These are phyloP conservation scores for Brachypterus glaber DNA, from an alignment of 2,888 invertebrate genomes.

Conservation along the genomic window DNA sequence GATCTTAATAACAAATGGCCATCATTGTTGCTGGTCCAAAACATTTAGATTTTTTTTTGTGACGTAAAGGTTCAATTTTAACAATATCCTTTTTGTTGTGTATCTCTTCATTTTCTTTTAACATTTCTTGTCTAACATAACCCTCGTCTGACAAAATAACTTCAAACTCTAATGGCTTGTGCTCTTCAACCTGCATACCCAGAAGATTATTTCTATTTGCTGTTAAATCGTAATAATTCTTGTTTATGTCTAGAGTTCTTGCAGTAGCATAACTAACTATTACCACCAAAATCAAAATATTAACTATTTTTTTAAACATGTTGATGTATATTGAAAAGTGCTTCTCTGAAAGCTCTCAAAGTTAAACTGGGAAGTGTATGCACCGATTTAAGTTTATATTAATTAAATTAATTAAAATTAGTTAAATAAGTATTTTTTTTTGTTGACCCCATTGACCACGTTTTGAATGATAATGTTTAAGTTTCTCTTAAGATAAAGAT, in stretches of 20 bases:
- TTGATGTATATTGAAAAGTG: too few relatives aligned
- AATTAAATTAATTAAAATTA: neutral
- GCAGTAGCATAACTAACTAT: neutral
- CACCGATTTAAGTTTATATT: too few relatives aligned
- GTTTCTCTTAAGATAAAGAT: neutral
- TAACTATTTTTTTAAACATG: too few relatives aligned
- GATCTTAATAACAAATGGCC: conserved; percentile 11
- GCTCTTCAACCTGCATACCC: neutral
- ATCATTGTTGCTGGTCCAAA: conserved; percentile 11
- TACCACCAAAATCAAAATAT: too few relatives aligned
- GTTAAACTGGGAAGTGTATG: too few relatives aligned
- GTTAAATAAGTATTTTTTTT: neutral
- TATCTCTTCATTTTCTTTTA: too few relatives aligned
- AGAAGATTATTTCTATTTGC: neutral
- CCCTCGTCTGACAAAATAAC: conserved; percentile 7
- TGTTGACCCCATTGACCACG: neutral
- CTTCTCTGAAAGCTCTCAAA: too few relatives aligned
- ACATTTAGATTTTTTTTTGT: conserved; percentile 10
- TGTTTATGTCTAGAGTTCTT: neutral
- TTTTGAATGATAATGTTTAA: neutral
- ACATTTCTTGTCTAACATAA: too few relatives aligned
- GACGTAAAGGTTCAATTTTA: neutral
- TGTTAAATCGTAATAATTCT: neutral
- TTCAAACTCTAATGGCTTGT: conserved; percentile 7
- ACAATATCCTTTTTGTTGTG: neutral